phyloP scores from a whole-genome alignment of 2,113 vertebrate genomes.

The Ceyx melanurus region DNA sequence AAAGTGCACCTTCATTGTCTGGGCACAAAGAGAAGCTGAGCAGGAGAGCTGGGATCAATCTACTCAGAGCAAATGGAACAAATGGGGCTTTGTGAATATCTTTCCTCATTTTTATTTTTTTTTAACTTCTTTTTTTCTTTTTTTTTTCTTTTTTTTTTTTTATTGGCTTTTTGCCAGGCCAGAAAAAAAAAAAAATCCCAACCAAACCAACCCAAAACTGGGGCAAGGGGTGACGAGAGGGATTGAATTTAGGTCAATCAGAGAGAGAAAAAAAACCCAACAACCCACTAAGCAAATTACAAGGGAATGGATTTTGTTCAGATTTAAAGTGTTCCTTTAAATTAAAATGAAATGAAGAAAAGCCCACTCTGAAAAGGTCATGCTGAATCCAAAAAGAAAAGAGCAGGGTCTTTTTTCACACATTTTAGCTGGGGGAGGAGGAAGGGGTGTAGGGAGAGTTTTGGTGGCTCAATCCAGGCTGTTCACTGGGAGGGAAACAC shows the following conservation, averaged over 20 bases:
- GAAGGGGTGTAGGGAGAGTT: neutral
- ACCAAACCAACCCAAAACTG: neutral
- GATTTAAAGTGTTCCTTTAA: conserved; percentile 24
- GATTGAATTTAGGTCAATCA: conserved; percentile 28
- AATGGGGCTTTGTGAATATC: neutral
- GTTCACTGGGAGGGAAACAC: neutral
- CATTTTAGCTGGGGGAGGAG: accelerated
- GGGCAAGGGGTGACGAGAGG: neutral
- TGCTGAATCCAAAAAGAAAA: neutral
- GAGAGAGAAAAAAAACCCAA: neutral
- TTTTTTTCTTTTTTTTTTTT: neutral
- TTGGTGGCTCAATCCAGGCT: accelerated
- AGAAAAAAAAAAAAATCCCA: neutral
- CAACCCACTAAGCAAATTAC: neutral
- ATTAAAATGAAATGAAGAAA: neutral
- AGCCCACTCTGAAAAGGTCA: neutral
- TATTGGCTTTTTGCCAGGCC: neutral
- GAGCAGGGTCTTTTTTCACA: neutral
- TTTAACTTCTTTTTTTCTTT: neutral
- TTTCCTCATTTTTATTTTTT: neutral
- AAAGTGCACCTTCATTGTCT: conserved; percentile 15
- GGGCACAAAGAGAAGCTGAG: neutral
- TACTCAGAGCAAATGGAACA: neutral
- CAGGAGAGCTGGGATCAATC: neutral
- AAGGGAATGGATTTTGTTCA: neutral